A percentile compares a stretch with the other conserved stretches of the same genome.
Evolutionary conservation across 1,140 invertebrate genomes (phyloP).

Genomic region (Whitmania pigra): DNA sequence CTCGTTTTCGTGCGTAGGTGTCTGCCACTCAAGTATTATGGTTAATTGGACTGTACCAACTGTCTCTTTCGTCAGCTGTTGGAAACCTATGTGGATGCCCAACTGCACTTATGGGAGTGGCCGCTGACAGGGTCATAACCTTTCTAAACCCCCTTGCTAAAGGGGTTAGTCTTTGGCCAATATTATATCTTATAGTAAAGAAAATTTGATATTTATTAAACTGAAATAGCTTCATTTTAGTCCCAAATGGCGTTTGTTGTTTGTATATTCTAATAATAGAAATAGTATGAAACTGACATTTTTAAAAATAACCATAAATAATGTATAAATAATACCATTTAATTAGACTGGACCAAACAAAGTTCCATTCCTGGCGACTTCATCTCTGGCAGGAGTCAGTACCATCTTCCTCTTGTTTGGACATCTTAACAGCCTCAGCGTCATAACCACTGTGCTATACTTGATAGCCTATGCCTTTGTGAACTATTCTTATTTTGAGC

Average conservation of each 20-base stretch:
- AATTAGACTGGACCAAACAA: constrained; percentile 48
- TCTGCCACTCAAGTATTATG: constrained; percentile 14
- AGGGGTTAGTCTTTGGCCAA: constrained; percentile 52
- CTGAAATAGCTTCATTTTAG: too few species aligned
- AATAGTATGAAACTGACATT: background rate
- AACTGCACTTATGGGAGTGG: constrained; percentile 16
- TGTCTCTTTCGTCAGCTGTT: constrained; percentile 75
- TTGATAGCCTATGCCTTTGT: constrained; percentile 80
- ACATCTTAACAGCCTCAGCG: constrained; percentile 75
- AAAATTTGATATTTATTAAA: background rate
- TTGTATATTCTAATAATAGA: background rate
- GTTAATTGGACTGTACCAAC: constrained; percentile 65
- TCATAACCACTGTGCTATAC: constrained; percentile 86
- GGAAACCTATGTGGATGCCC: constrained; percentile 54
- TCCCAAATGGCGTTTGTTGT: too few species aligned
- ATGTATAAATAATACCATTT: too few species aligned
- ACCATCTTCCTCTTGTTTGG: constrained; percentile 75
- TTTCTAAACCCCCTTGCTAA: constrained; percentile 63
- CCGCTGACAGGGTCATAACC: constrained; percentile 65
- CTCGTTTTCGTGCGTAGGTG: background rate
- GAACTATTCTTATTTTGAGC: constrained; percentile 82
- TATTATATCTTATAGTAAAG: background rate
- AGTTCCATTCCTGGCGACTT: constrained; percentile 73
- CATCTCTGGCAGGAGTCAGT: constrained; percentile 68
- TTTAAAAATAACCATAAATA: too few species aligned